These are phyloP conservation scores for Tetanocera ferruginea DNA, from an alignment of 2,888 invertebrate species.

Conservation along the genomic window DNA sequence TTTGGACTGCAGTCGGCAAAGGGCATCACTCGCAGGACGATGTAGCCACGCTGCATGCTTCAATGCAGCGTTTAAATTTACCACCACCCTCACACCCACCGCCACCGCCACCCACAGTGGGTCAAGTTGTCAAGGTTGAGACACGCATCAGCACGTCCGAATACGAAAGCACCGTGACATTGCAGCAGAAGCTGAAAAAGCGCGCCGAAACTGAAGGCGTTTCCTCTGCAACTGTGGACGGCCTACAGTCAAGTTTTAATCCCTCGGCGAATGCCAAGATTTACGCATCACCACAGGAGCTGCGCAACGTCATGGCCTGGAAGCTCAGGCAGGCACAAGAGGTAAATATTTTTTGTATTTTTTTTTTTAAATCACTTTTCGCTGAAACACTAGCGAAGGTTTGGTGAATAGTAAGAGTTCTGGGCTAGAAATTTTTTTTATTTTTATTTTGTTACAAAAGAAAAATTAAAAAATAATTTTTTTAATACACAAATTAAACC, in stretches of 20 bases:
- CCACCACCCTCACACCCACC: constrained; percentile 88
- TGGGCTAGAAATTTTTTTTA: neutral
- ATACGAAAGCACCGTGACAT: constrained; percentile 69
- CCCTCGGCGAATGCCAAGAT: constrained; percentile 88
- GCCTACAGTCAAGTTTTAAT: constrained; percentile 88
- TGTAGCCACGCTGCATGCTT: constrained; percentile 71
- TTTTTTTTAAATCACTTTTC: too few relatives aligned
- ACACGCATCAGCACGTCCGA: constrained; percentile 71
- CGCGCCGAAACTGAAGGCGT: constrained; percentile 62
- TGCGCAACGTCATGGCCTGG: constrained; percentile 78
- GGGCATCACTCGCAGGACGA: constrained; percentile 82
- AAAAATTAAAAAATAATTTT: too few relatives aligned
- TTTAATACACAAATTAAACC: too few relatives aligned
- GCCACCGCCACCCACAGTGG: constrained; percentile 83
- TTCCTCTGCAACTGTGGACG: constrained; percentile 63
- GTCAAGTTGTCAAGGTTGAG: constrained; percentile 79
- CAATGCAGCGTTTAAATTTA: constrained; percentile 71
- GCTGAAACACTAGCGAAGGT: too few relatives aligned
- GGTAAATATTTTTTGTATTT: constrained; percentile 44
- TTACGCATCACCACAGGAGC: constrained; percentile 90
- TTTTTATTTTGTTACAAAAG: neutral
- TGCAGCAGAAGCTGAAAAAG: constrained; percentile 68
- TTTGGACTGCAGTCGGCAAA: constrained; percentile 68
- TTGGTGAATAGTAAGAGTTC: too few relatives aligned
- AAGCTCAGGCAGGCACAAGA: constrained; percentile 71